Percentiles rank a stretch among this genome's conserved stretches.
These are phyloP conservation scores for Molanna angustata DNA, from an alignment of 2,888 invertebrate species.

Conservation along the genomic window DNA sequence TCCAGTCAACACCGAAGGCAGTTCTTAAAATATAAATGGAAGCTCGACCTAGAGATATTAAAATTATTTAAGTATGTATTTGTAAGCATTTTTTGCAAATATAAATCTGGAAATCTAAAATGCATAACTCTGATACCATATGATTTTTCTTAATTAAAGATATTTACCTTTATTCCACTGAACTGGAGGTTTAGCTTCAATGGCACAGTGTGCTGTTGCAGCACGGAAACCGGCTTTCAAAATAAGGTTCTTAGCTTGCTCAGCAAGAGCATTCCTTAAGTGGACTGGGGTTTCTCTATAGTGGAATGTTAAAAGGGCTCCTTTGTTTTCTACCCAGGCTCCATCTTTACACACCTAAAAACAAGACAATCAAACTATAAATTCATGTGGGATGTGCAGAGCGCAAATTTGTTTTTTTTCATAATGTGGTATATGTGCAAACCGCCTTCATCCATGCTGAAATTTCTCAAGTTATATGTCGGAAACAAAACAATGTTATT, in stretches of 20 bases:
- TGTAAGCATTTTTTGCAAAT: not conserved
- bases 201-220: slow-evolving; percentile 77
- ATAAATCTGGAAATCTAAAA: not conserved
- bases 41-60: slow-evolving; percentile 59
- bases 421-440: too few species aligned
- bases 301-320: slow-evolving; percentile 82
- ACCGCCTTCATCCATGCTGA: too few species aligned
- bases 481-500: too few species aligned
- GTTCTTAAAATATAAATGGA: slow-evolving; percentile 87
- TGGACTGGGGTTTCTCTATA: slow-evolving; percentile 78
- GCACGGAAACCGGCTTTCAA: slow-evolving; percentile 75
- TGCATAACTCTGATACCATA: not conserved
- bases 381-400: slow-evolving; percentile 1
- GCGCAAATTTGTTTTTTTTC: too few species aligned
- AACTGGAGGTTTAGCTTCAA: slow-evolving; percentile 89
- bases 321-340: slow-evolving; percentile 91
- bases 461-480: too few species aligned
- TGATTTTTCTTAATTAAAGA: not conserved
- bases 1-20: slow-evolving; percentile 90
- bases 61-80: not conserved
- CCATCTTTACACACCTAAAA: slow-evolving; percentile 78
- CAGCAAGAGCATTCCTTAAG: slow-evolving; percentile 64
- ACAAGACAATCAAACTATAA: slow-evolving; percentile 4
- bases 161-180: slow-evolving; percentile 82
- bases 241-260: slow-evolving; percentile 71